A percentile compares a stretch with the other conserved stretches of the same genome.
Evolutionary conservation across 2,113 vertebrate genomes (phyloP).

Genomic region (Malurus alboscapulatus): DNA sequence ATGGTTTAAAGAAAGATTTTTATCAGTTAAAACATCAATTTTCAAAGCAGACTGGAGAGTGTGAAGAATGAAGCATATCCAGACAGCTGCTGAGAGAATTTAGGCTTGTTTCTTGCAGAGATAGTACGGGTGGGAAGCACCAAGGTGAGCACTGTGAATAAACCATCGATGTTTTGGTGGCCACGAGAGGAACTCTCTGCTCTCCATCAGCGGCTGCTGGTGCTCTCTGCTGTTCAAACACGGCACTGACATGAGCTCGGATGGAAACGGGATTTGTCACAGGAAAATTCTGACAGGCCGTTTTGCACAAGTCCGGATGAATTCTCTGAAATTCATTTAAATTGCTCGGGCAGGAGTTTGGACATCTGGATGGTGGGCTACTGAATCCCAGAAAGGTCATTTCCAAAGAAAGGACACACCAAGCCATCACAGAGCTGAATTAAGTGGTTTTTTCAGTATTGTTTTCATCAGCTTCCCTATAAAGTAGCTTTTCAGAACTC

Average conservation of each 20-base stretch:
- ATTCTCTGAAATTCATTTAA: background rate
- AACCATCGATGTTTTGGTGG: fast-evolving
- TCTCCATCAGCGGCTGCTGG: background rate
- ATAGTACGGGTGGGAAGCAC: background rate
- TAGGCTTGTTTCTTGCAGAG: background rate
- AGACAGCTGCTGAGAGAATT: background rate
- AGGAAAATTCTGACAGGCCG: background rate
- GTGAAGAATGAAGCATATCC: background rate
- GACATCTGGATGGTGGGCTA: background rate
- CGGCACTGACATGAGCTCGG: background rate
- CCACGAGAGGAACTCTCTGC: background rate
- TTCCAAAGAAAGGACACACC: background rate
- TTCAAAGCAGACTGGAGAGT: background rate
- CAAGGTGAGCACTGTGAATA: background rate
- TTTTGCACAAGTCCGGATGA: background rate
- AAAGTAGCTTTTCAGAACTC: background rate
- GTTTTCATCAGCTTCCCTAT: background rate
- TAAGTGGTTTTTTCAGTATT: background rate
- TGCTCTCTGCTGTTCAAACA: slow-evolving; percentile 54
- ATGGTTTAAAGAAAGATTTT: background rate
- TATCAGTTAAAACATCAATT: background rate
- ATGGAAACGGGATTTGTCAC: background rate
- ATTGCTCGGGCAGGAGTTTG: background rate
- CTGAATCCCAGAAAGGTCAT: background rate
- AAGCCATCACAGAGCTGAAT: background rate